Base-by-base conservation (phyloP, 2,113 vertebrate species). In the Sprattus sprattus region DNA sequence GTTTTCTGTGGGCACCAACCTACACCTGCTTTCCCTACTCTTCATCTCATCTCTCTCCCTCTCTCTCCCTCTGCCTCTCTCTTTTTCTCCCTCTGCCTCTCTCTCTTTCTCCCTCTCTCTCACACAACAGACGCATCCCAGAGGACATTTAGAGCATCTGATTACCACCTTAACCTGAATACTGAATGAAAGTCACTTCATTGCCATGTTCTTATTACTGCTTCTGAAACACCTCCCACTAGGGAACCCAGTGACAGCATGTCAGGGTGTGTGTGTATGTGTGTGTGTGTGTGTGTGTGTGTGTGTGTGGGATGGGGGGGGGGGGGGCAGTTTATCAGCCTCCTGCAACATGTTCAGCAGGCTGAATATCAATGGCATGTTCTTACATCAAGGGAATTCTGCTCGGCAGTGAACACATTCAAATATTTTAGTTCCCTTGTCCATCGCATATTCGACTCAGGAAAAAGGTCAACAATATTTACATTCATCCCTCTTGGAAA, bases 61-160 rank as follows among this genome's bases (percentile, higher is more conserved):
- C 52, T 39, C 82, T 20, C 82, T n/a, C 57, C 45, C 32, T 67
- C n/a, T 54, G 57, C 7, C 83, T 84, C 28, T 64, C 28, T n/a
- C 52, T n/a, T 57, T 45, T 9, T 32, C 57, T 45, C 52, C 4
- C 82, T 84, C 83, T 39, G 18, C 25, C 8, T 54, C 57, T 67
- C 39, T 32, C 47, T 83, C 25, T 45, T 39, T 67, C 25, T 32
- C 57, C 13, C 44, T 45, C 9, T 45, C 7, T 45, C 44, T 75
- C 82, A 20, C 83, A 44, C 39, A 78, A 78, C 28, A 75, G 28
- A 32, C 32, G 13, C 71, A 39, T 78, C 67, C 49, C 49, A 1
- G 78, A 85, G 22, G 84, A 85, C 81, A 87, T 85, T 82, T 85
- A 39, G n/a, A 67, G 80, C 46, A 78, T 78, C 39, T 78, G 71